Percentiles rank a stretch among this genome's conserved stretches.
phyloP scores from a whole-genome alignment of 2,797 vertebrate species.

The Helarctos malayanus region DNA sequence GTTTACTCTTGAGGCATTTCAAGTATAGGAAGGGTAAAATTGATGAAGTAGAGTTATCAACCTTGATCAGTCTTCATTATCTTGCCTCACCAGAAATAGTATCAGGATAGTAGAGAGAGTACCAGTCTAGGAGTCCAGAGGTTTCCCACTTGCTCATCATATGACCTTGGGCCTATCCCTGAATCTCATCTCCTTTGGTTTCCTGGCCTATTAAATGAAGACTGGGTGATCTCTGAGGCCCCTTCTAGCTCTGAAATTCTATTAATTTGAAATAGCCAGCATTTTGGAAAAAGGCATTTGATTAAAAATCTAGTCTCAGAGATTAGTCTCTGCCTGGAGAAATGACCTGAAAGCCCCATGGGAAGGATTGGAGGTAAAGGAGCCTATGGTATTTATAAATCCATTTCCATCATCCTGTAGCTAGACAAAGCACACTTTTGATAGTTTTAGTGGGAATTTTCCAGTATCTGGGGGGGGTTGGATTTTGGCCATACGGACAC shows the following conservation, averaged over 20 bases:
- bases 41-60: not conserved
- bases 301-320: slow-evolving; percentile 70
- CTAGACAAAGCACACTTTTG: slow-evolving; percentile 12
- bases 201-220: slow-evolving; percentile 63
- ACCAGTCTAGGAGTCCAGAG: not conserved
- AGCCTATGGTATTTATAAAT: slow-evolving; percentile 64
- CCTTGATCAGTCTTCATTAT: slow-evolving; percentile 51
- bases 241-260: slow-evolving; percentile 68
- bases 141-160: not conserved
- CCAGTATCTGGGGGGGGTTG: slow-evolving; percentile 16
- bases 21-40: slow-evolving; percentile 64
- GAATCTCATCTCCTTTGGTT: slow-evolving; percentile 36
- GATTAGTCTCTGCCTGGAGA: slow-evolving; percentile 68
- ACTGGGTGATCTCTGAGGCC: slow-evolving; percentile 41
- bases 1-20: slow-evolving; percentile 29
- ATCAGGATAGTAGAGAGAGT: not conserved
- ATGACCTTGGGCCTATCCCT: slow-evolving; percentile 24
- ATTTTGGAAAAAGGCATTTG: slow-evolving; percentile 42
- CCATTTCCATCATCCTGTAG: slow-evolving; percentile 41
- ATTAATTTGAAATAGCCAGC: slow-evolving; percentile 67
- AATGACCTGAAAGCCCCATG: slow-evolving; percentile 49
- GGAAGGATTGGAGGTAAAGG: slow-evolving; percentile 53
- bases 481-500: slow-evolving; percentile 19
- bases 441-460: slow-evolving; percentile 56
- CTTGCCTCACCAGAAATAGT: not conserved